Evolutionary conservation across 2,888 invertebrate genomes (phyloP), one percentile per base, ranked within the genome.

Genomic region (Sipha maydis): DNA sequence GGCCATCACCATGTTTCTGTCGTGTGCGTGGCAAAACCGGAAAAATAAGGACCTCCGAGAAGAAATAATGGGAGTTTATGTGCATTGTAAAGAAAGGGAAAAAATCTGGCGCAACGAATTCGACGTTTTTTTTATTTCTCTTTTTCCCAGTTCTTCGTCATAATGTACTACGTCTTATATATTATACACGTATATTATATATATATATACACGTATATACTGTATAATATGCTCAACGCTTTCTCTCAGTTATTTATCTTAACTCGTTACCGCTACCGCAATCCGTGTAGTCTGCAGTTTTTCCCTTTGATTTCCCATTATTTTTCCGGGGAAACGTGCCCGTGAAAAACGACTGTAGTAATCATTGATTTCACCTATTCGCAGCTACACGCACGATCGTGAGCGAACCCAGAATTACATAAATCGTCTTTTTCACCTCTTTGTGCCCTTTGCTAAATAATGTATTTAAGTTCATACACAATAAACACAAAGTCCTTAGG

Each of bases 361-460:
- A 85, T 84, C 76, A 76, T 84, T 76, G 84, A 84, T 85, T 85
- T 85, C 85, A 85, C 78, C 69, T 78, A 28, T 19, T 7, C 7
- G 28, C 85, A 11, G 38, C 41, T 3, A 21, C 56, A 11, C 11
- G 48, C 17, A 21, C 61, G 28, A 84, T 84, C 75, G 28, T 80
- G 80, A 38, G 41, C 41, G 41, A 84, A 77, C 25, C 31, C 25
- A 34, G 21, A 31, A 17, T 9, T 38, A 34, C 11, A 69, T 67
- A 34, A 85, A 78, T 85, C 77, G 48, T 38, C 9, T 17, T 73
- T 34, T 8, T 11, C 75, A 38, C 34, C 8, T 56, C 38, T 14
- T 25, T 11, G 21, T 19, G n/a, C 9, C 56, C 21, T 34, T 11
- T 67, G 67, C 56, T 38, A 54, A 73, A 38, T 75, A 21, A 61